phyloP scores from a whole-genome alignment of 2,888 invertebrate species.

The Chorisops tibialis region DNA sequence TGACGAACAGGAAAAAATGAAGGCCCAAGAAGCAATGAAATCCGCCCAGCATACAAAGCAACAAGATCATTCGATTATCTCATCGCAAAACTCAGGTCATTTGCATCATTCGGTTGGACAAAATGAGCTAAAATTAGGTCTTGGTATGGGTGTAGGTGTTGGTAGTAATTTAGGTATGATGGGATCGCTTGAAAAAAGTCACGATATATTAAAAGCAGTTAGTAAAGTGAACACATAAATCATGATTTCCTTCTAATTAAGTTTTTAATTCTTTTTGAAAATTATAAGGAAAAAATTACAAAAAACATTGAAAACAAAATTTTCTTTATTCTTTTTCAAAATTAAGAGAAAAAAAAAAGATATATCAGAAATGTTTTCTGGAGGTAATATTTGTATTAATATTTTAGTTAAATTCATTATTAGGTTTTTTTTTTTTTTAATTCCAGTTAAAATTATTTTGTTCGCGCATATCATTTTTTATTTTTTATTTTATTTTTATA shows the following conservation, averaged over 20 bases:
- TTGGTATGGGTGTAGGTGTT: constrained; percentile 50
- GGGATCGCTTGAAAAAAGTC: constrained; percentile 52
- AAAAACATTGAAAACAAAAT: constrained; percentile 26
- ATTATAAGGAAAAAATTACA: constrained; percentile 26
- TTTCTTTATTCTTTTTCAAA: neutral
- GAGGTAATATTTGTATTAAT: too few species aligned
- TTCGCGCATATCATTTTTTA: constrained; percentile 23
- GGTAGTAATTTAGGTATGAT: constrained; percentile 53
- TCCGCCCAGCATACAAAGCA: constrained; percentile 69
- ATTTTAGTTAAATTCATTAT: neutral
- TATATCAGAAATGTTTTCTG: too few species aligned
- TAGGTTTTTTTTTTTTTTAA: constrained; percentile 11
- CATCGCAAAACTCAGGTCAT: constrained; percentile 49
- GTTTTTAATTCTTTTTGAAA: constrained; percentile 34
- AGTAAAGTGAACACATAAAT: constrained; percentile 54
- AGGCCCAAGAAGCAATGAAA: constrained; percentile 84
- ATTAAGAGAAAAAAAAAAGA: too few species aligned
- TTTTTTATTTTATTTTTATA: constrained; percentile 7
- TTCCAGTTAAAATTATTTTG: constrained; percentile 14
- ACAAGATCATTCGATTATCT: constrained; percentile 46
- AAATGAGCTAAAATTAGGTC: constrained; percentile 51
- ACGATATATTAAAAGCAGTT: constrained; percentile 52
- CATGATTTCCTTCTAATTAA: constrained; percentile 36
- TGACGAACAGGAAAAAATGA: constrained; percentile 88
- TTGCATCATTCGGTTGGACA: constrained; percentile 53